These are phyloP conservation scores for Typhlomys cinereus DNA, from an alignment of 2,113 vertebrate genomes.

Conservation along the genomic window DNA sequence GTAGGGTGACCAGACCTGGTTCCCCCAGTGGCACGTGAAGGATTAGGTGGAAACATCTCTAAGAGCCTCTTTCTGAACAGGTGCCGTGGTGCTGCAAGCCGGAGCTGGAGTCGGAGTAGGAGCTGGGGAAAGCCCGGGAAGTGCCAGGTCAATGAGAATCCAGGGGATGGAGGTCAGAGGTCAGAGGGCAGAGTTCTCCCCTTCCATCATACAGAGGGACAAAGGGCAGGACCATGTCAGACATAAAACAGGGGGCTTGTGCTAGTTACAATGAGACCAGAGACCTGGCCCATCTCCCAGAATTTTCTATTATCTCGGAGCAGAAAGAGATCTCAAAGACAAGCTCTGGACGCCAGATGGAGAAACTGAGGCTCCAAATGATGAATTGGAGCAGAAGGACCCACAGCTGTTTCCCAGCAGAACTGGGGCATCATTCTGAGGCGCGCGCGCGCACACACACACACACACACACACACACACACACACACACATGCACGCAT, in stretches of 20 bases:
- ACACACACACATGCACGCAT: no score
- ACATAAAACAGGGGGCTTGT: not conserved
- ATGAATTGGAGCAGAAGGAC: not conserved
- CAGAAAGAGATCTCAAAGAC: conserved; percentile 21
- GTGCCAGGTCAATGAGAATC: conserved; percentile 83
- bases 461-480: no score
- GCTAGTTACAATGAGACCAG: not conserved
- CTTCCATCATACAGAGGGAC: not conserved
- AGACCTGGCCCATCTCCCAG: not conserved
- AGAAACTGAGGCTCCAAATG: not conserved
- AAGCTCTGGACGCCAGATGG: not conserved
- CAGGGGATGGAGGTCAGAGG: not conserved
- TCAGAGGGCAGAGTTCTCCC: not conserved
- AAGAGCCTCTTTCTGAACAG: conserved; percentile 52
- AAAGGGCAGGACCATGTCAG: not conserved
- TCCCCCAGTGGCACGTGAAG: not conserved
- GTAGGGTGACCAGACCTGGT: conserved; percentile 53
- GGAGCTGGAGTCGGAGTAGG: conserved; percentile 78
- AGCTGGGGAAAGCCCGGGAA: conserved; percentile 84
- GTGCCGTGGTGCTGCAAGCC: conserved; percentile 77
- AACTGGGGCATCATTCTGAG: not conserved
- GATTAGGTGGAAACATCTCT: not conserved
- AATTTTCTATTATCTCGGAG: not conserved
- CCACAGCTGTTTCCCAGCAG: accelerated
- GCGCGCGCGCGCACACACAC: no score